Conservation (phyloP, 2,797 vertebrate species). For the Limosa lapponica region DNA sequence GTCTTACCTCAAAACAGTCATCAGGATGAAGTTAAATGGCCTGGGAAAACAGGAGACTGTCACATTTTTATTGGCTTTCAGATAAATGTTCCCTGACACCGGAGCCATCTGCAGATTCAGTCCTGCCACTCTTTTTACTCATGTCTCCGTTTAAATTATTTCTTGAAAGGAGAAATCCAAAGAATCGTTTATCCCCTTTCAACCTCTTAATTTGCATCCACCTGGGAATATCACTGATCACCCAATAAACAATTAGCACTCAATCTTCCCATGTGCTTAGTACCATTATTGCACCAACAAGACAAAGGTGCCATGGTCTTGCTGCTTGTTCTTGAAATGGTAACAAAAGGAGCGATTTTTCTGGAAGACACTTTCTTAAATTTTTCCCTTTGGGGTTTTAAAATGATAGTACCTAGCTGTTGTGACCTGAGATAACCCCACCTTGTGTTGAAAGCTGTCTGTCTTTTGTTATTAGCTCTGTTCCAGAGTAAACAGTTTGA, state of each 20-base stretch:
- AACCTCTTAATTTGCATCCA: not conserved
- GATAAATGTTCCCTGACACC: slow-evolving; percentile 8
- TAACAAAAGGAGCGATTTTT: not conserved
- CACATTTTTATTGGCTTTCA: slow-evolving; percentile 27
- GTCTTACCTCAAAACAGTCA: not conserved
- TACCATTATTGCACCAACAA: not conserved
- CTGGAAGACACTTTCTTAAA: not conserved
- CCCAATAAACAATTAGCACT: not conserved
- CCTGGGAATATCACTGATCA: not conserved
- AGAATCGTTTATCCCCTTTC: not conserved
- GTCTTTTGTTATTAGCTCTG: not conserved
- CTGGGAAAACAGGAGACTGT: slow-evolving; percentile 23
- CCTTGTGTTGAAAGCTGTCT: not conserved
- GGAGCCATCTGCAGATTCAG: not conserved
- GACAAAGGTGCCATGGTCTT: not conserved
- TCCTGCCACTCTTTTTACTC: not conserved
- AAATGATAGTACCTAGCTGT: not conserved
- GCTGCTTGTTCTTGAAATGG: not conserved
- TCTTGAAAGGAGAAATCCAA: not conserved
- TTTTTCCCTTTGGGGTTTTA: not conserved
- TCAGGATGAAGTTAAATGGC: not conserved
- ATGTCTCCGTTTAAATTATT: not conserved
- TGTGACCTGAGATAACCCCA: not conserved
- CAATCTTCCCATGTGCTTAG: not conserved
- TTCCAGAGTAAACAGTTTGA: not conserved